Base-by-base conservation (phyloP, 1,140 invertebrate species). In the Papilio machaon region DNA sequence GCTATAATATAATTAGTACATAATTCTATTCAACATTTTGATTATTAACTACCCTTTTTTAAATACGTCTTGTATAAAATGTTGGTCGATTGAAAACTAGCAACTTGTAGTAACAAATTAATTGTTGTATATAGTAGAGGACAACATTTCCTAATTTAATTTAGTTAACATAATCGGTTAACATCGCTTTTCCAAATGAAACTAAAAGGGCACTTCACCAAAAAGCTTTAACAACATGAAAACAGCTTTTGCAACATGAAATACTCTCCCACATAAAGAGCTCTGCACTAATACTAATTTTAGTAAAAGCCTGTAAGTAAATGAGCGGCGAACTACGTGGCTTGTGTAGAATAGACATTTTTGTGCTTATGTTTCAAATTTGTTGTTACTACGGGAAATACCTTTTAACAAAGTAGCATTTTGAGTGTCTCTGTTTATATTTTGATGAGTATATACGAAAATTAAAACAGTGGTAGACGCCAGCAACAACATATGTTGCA, bases 281-380 rank as follows among this genome's bases (percentile, higher is more conserved):
- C 64, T 38, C 64, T 35, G 64, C 64, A 70, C 64, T 70, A 70
- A 70, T 70, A 30, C 30, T 70, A 70, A 70, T 70, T 70, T 70
- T 70, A 70, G 30, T 70, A 70, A 70, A 70, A 70, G 64, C 64
- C 30, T 70, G 64, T 70, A 70, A 70, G 64, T 70, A 70, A 70
- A 70, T 70, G 64, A 70, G 64, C 30, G 30, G 64, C 35, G 64
- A 19, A 19, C 54, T 58, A 58, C 64, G 30, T 17, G 64, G 64
- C 23, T 70, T 30, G 64, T 38, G 64, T 70, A 8, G 64, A 70
- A 35, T 19, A 70, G 23, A 64, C 30, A 70, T 70, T 70, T 35
- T 70, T 70, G 30, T 70, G 30, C 30, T 70, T 35, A 35, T 15
- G 5, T 38, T 70, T 70, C 35, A 70, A 70, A 70, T 38, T 70